Base-by-base conservation (phyloP, 1,140 invertebrate genomes). In the Pectinophora gossypiella region DNA sequence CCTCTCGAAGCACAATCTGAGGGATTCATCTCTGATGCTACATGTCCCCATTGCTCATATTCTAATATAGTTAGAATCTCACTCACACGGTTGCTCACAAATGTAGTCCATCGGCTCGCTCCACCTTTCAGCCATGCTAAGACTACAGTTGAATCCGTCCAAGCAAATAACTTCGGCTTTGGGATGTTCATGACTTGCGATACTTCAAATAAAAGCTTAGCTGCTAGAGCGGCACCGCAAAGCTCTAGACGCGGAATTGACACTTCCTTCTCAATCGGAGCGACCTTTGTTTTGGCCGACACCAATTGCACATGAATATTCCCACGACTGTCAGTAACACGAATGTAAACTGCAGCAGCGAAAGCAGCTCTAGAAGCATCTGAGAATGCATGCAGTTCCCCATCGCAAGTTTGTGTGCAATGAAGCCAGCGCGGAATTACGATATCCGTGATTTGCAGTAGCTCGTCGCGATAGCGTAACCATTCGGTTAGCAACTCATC, bases 91-190 rank as follows among this genome's bases (percentile, higher is more conserved):
- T 88, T 89, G 2, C 68, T 72, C 3, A 78, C 74, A 51, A 87
- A 88, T 0, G 73, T 75, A 20, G 61, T 69, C 51, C 74, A 72
- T 27, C 51, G 47, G 57, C 53, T 54, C 1, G 79, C 66, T 3
- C 47, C 48, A 12, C 58, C 64, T 12, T 54, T 56, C 12, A 87
- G 53, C 85, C 85, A 88, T 3, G 60, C 57, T 15, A 88, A 47
- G 0, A 81, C 76, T 0, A 87, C 73, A 0, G 72, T 83, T 1
- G 82, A 86, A 51, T 89, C 80, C 0, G 68, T 72, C 76, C 80
- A 88, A 51, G 70, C 77, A 44, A 45, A 64, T 6, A 73, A 42
- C 21, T 76, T 48, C 5, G 47, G 21, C 51, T 82, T 64, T 1
- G 61, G 51, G 36, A 77, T 48, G n/a, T 54, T 36, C 38, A 84